phyloP scores from a whole-genome alignment of 2,888 invertebrate genomes.

The Drosophila nr. fundita region DNA sequence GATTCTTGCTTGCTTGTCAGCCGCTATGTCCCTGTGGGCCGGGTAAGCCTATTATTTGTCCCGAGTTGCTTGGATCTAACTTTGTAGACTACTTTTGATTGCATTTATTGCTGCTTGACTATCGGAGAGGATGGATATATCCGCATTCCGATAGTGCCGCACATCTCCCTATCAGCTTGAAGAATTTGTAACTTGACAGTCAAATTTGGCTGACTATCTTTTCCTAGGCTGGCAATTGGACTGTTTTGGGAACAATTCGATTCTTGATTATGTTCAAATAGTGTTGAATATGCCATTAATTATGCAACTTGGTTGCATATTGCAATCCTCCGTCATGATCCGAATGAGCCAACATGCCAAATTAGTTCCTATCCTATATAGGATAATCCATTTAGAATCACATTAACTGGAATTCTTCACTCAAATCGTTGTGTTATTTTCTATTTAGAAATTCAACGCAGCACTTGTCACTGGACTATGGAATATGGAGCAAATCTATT shows the following conservation, averaged over 20 bases:
- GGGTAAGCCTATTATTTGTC: too few species aligned
- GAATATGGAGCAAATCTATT: slow-evolving; percentile 3
- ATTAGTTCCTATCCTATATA: neutral
- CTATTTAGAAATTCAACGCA: neutral
- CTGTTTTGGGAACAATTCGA: neutral
- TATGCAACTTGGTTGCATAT: neutral
- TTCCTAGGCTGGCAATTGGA: neutral
- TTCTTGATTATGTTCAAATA: neutral
- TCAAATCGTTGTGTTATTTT: neutral
- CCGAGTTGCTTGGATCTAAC: too few species aligned
- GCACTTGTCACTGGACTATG: neutral
- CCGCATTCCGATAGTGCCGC: too few species aligned
- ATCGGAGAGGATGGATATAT: too few species aligned
- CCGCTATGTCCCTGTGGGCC: too few species aligned
- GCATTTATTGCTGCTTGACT: too few species aligned
- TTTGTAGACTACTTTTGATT: too few species aligned
- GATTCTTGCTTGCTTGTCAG: too few species aligned
- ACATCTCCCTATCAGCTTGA: too few species aligned
- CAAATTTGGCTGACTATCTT: neutral
- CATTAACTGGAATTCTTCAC: neutral
- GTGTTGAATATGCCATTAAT: neutral
- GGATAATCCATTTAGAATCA: neutral
- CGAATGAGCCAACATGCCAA: too few species aligned
- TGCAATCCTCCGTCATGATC: neutral
- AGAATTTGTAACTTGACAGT: neutral